phyloP scores from a whole-genome alignment of 2,888 invertebrate genomes.

The Dorcus hopei region DNA sequence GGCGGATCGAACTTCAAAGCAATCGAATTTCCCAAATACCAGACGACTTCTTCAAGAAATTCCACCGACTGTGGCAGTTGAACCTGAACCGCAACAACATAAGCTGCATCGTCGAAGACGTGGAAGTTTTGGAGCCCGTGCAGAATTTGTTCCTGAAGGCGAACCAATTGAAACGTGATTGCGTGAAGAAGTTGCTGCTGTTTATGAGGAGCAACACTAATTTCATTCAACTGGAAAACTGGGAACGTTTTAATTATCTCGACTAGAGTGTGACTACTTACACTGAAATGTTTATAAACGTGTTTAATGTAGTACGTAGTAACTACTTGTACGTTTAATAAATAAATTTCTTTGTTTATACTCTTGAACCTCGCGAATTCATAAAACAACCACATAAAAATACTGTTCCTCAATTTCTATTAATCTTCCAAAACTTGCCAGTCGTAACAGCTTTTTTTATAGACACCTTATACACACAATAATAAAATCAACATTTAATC shows the following conservation, averaged over 20 bases:
- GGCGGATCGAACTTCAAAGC: neutral
- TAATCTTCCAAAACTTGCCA: no score
- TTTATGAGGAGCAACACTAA: conserved; percentile 1
- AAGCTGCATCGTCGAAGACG: neutral
- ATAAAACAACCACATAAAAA: no score
- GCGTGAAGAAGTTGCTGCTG: neutral
- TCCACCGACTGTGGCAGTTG: neutral
- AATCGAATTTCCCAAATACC: neutral
- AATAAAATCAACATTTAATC: no score
- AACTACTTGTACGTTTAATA: no score
- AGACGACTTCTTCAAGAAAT: neutral
- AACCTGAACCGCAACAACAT: neutral
- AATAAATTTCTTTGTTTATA: no score
- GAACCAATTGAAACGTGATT: neutral
- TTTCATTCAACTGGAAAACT: neutral
- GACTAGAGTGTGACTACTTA: no score
- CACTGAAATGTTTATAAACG: no score
- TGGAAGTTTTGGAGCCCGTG: neutral
- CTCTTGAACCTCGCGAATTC: no score
- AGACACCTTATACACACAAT: no score
- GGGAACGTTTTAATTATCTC: neutral
- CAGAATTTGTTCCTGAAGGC: neutral
- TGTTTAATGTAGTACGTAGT: no score
- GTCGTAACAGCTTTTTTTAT: no score
- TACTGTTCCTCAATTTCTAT: no score